phyloP scores from a whole-genome alignment of 2,888 invertebrate genomes.

The Smittia aterrima region DNA sequence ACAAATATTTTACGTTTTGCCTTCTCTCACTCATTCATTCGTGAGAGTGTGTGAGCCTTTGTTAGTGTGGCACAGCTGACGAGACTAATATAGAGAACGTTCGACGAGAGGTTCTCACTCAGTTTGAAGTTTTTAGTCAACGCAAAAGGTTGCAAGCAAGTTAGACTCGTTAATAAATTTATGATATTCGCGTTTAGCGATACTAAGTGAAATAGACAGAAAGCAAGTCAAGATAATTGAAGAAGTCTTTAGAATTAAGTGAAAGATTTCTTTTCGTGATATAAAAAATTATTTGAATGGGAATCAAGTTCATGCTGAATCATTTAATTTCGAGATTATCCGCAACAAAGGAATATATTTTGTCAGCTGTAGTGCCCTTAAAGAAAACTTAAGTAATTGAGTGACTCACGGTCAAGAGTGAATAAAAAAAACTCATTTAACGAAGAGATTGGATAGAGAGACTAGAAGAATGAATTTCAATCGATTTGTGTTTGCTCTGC shows the following conservation, averaged over 20 bases:
- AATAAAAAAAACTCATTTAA: background rate
- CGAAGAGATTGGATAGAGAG: background rate
- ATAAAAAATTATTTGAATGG: background rate
- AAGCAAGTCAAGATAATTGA: background rate
- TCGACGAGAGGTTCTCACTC: background rate
- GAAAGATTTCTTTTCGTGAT: background rate
- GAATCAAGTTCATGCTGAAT: background rate
- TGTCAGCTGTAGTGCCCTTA: background rate
- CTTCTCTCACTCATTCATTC: background rate
- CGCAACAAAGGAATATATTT: background rate
- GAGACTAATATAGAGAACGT: background rate
- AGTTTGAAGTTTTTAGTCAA: slow-evolving; percentile 20
- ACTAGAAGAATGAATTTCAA: background rate
- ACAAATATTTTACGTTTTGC: background rate
- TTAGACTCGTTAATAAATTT: background rate
- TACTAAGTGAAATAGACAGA: background rate
- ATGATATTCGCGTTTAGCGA: background rate
- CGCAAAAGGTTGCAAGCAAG: background rate
- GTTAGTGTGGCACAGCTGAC: background rate
- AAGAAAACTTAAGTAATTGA: background rate
- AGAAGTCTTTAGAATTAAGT: background rate
- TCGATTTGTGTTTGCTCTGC: background rate
- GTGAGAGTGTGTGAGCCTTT: background rate
- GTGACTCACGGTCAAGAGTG: background rate
- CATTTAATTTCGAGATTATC: background rate